Evolutionary conservation across 2,797 vertebrate species (phyloP).

Genomic region (Salmo trutta): DNA sequence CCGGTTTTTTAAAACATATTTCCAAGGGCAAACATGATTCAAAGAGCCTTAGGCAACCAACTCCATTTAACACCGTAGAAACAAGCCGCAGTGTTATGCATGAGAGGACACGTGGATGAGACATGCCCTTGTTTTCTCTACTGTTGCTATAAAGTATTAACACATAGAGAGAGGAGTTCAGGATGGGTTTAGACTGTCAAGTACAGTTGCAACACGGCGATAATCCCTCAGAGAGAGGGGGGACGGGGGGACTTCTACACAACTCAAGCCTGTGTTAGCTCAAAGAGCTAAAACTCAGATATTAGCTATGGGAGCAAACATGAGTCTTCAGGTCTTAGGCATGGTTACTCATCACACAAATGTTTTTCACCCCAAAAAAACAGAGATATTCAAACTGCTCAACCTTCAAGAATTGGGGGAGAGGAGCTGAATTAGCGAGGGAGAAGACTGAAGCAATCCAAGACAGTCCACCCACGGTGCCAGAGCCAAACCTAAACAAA

Average conservation of each 20-base stretch:
- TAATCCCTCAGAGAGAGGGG: background rate
- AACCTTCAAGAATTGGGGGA: background rate
- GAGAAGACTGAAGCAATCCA: background rate
- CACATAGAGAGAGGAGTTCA: conserved; percentile 13
- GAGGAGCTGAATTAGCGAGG: background rate
- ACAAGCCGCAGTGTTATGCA: conserved; percentile 10
- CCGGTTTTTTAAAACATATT: conserved; percentile 19
- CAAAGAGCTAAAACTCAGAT: no score
- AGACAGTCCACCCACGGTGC: conserved; percentile 1
- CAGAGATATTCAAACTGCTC: no score
- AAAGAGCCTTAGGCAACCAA: conserved; percentile 17
- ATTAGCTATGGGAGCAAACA: no score
- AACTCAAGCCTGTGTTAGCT: background rate
- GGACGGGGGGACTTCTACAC: background rate
- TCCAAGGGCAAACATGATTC: conserved; percentile 10
- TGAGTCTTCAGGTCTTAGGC: no score
- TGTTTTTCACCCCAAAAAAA: no score
- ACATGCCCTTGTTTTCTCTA: conserved; percentile 24
- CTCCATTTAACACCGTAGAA: conserved; percentile 18
- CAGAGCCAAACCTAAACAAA: background rate
- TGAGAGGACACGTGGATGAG: conserved; percentile 17
- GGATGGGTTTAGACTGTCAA: conserved; percentile 6
- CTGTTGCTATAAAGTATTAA: conserved; percentile 33
- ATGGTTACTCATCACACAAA: background rate
- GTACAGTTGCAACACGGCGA: background rate